phyloP scores from a whole-genome alignment of 2,888 invertebrate genomes.

The Crossocerus cetratus region DNA sequence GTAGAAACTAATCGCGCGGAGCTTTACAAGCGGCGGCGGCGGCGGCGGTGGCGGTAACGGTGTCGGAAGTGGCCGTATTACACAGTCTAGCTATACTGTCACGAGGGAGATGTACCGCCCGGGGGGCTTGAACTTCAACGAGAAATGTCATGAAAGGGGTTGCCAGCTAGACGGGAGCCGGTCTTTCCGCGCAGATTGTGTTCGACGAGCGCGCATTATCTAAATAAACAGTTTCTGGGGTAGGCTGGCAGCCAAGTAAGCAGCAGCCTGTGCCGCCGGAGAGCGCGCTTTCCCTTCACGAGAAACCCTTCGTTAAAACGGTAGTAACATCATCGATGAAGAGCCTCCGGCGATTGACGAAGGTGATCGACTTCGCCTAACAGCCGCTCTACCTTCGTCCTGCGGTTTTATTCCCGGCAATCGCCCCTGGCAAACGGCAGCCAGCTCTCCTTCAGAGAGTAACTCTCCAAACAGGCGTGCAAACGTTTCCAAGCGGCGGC shows the following conservation, averaged over 20 bases:
- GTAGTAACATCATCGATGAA: conserved; percentile 63
- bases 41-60: no score
- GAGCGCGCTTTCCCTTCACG: conserved; percentile 37
- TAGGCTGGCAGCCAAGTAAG: conserved; percentile 22
- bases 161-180: conserved; percentile 29
- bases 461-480: no score
- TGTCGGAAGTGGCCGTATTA: no score
- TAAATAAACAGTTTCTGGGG: conserved; percentile 59
- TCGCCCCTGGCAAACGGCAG: no score
- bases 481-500: no score
- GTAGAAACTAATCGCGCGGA: conserved; percentile 53
- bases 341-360: conserved; percentile 23
- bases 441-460: no score
- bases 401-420: not conserved
- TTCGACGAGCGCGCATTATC: conserved; percentile 56
- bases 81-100: no score
- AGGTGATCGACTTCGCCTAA: conserved; percentile 44
- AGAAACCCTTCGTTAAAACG: conserved; percentile 67
- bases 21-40: conserved; percentile 39
- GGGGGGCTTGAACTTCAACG: conserved; percentile 53
- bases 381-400: conserved; percentile 27
- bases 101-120: conserved; percentile 43
- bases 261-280: no score
- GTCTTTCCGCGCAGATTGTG: conserved; percentile 51
- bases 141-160: conserved; percentile 55